Evolutionary conservation across 2,113 vertebrate species (phyloP), one percentile per base, ranked within the genome.

Genomic region (Caranx melampygus): DNA sequence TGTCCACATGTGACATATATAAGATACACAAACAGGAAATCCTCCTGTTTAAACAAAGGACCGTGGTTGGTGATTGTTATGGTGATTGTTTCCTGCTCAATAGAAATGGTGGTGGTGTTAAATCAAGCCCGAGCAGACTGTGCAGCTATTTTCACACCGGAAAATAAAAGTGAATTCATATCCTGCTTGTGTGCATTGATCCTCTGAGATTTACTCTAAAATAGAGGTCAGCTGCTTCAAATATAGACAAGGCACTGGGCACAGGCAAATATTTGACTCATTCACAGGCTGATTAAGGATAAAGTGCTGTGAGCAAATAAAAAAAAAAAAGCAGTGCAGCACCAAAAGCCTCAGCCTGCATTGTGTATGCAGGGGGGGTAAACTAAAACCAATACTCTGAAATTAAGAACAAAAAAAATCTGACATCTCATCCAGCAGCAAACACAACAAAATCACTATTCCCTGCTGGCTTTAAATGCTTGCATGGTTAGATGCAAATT

Each of bases 401-500:
- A 81, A 67, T 35, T 74, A 80, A 54, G 58, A 54, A 42, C 26
- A 79, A 72, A 72, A 26, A 26, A 26, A 60, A 65, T n/a, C 42
- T 40, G 15, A 69, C 14, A 64, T 71, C 34, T 79, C 47, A 34
- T 52, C 33, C 59, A 64, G 74, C 12, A 3, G 54, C 55, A 61
- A 69, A 69, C 34, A 44, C 42, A 42, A 20, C 60, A 74, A 64
- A 55, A 57, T 47, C 57, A 69, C 63, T 63, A 68, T 68, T 62
- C 37, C 44, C n/a, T 31, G 40, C 57, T 69, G 72, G 58, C 69
- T 68, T 81, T 51, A 75, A 75, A 57, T 18, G 49, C 65, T 63
- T 2, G 45, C 64, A 57, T 69, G 64, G 49, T 63, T 81, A 63
- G 55, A 75, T 81, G 40, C 72, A 63, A 81, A 75, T 70, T 54